Evolutionary conservation across 2,797 vertebrate genomes (phyloP), one percentile per base, ranked within the genome.

Genomic region (Staurois parvus): DNA sequence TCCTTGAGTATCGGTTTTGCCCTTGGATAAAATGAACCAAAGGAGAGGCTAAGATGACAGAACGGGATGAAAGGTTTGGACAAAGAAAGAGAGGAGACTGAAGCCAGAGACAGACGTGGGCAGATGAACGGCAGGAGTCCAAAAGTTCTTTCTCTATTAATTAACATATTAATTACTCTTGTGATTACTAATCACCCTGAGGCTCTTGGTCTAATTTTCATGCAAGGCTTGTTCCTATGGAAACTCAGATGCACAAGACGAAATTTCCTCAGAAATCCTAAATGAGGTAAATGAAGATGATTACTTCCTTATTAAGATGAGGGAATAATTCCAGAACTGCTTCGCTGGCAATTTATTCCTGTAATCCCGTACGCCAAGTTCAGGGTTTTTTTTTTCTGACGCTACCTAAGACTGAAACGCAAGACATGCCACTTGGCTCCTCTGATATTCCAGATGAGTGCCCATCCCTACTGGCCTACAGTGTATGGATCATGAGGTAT

Each of bases 81-180:
- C 26, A 76, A 66, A 82, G 24, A 40, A 76, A n/a, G 62, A 69
- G 30, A 83, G n/a, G 19, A 80, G 29, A 79, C 59, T 30, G 2
- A 34, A 45, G 72, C 37, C 28, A 42, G 72, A 83, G 26, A 9
- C 37, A n/a, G 62, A 32, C 37, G 24, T 52, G 69, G 37, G 69
- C 45, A 64, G 72, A 37, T 62, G 52, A 73, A 62, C 72, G 69
- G 40, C 62, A 67, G 72, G 62, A 78, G 56, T 84, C 75, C 76
- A 79, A 26, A 79, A 73, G 74, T 52, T 84, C 64, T 62, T 32
- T 78, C 48, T 84, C 48, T 78, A 78, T 84, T 78, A 84, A 84
- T 84, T 78, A 84, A 69, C 76, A 84, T 84, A 66, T 84, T 84
- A 78, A 84, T 79, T 79, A 84, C 48, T 84, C 68, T 42, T 30